A percentile compares a stretch with the other conserved stretches of the same genome.
These are phyloP conservation scores for Andrena trimmerana DNA, from an alignment of 2,888 invertebrate genomes.

Conservation along the genomic window DNA sequence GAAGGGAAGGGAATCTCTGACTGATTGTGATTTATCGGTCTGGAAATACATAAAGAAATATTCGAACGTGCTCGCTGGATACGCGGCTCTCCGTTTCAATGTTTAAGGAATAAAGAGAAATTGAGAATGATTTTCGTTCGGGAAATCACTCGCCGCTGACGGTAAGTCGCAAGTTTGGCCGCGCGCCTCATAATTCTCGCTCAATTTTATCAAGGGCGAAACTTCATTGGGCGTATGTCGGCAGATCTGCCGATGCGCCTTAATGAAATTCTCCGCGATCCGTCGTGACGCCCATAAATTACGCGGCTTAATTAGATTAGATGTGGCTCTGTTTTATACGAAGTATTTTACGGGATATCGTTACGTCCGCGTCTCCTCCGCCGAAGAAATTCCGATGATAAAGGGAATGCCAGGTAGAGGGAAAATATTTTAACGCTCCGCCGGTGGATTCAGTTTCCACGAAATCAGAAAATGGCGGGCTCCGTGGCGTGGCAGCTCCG, in stretches of 20 bases:
- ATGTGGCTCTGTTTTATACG: conserved; percentile 31
- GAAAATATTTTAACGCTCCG: conserved; percentile 27
- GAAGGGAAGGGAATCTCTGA: conserved; percentile 31
- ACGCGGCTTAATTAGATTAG: conserved; percentile 56
- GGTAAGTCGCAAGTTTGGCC: neutral
- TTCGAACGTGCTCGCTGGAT: conserved; percentile 48
- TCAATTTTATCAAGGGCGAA: conserved; percentile 27
- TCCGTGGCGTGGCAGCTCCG: neutral
- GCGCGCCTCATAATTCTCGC: conserved; percentile 13
- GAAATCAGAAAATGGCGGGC: conserved; percentile 44
- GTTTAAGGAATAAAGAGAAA: neutral
- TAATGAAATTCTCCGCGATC: conserved; percentile 60
- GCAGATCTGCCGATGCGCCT: conserved; percentile 50
- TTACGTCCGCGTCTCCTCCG: neutral
- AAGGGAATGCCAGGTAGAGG: neutral
- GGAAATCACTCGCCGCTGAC: neutral
- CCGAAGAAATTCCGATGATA: conserved; percentile 25
- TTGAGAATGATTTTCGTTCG: neutral
- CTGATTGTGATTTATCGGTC: conserved; percentile 64
- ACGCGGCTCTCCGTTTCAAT: conserved; percentile 24
- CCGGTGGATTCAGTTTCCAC: conserved; percentile 31
- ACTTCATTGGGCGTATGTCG: conserved; percentile 3
- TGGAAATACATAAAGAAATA: conserved; percentile 63
- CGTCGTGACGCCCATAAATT: conserved; percentile 42
- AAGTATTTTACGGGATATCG: neutral